These are phyloP conservation scores for Neolamprologus cancellatus DNA, from an alignment of 2,113 vertebrate genomes.

Conservation along the genomic window DNA sequence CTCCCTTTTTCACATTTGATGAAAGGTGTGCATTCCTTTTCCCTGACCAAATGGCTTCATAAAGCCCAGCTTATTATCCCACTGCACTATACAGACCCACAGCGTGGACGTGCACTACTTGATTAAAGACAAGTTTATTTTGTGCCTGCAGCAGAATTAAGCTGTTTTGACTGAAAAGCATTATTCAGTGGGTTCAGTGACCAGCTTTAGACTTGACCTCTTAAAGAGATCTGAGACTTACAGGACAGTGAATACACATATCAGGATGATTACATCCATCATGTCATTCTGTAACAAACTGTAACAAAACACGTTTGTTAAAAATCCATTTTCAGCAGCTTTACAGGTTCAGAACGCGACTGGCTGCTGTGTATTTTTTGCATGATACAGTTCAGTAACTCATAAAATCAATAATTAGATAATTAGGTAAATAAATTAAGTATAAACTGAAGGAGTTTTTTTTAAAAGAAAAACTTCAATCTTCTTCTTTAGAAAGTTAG, in stretches of 20 bases:
- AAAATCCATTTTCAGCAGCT: background rate
- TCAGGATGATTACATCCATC: background rate
- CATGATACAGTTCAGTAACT: background rate
- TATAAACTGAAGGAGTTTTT: background rate
- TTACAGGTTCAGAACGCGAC: background rate
- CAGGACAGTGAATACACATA: background rate
- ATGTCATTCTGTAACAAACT: background rate
- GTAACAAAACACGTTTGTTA: background rate
- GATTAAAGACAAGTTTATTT: background rate
- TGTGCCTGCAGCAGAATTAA: background rate
- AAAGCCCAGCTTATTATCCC: background rate
- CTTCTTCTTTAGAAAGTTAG: background rate
- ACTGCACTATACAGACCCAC: background rate
- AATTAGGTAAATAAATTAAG: background rate
- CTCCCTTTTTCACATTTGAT: background rate
- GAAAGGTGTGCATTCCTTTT: conserved; percentile 12
- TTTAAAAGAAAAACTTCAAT: background rate
- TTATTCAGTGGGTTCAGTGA: background rate
- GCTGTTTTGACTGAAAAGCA: background rate
- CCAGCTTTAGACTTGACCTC: conserved; percentile 4
- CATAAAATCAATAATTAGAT: background rate
- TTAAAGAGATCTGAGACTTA: conserved; percentile 4
- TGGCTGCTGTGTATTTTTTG: background rate
- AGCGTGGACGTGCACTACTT: background rate
- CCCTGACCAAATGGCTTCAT: background rate